phyloP scores from a whole-genome alignment of 2,888 invertebrate genomes.

The Frankliniella fusca region DNA sequence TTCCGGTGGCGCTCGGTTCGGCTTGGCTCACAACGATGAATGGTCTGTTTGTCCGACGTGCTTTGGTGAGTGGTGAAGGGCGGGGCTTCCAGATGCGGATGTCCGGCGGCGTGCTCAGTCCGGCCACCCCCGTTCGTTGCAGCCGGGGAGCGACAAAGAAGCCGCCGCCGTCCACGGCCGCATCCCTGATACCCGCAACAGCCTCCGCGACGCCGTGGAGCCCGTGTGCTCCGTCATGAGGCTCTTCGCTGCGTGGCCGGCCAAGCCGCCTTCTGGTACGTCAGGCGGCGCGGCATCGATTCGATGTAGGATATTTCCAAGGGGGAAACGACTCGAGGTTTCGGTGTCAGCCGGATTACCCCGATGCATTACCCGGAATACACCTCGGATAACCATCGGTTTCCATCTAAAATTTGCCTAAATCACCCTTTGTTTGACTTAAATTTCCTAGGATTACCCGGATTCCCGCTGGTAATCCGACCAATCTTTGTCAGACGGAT shows the following conservation, averaged over 20 bases:
- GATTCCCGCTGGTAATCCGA: no score
- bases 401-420: no score
- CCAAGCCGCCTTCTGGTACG: background rate
- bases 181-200: background rate
- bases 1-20: no score
- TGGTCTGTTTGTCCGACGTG: background rate
- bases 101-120: background rate
- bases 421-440: no score
- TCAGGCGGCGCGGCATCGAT: background rate
- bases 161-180: background rate
- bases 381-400: no score
- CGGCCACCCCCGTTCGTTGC: background rate
- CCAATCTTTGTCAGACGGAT: no score
- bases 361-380: no score
- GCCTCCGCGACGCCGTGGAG: background rate
- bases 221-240: background rate
- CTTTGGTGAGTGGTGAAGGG: background rate
- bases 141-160: background rate
- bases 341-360: no score
- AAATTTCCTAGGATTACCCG: no score
- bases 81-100: background rate
- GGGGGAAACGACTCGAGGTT: no score
- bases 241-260: background rate
- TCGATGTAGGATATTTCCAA: no score
- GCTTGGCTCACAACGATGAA: background rate